Evolutionary conservation across 1,140 invertebrate genomes (phyloP).

Genomic region (Drosophila nigrodunni): DNA sequence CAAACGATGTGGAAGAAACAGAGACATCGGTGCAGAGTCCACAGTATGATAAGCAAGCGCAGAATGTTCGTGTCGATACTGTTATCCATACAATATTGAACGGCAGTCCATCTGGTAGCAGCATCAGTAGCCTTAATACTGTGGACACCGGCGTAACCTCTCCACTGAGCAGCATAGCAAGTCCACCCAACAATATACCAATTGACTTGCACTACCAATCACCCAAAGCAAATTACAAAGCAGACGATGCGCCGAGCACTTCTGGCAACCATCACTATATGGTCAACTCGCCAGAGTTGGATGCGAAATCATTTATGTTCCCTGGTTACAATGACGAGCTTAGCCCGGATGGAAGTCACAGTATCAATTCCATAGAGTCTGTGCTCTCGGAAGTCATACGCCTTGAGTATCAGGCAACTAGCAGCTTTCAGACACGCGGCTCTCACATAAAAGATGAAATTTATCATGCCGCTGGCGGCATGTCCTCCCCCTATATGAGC

Average conservation of each 20-base stretch:
- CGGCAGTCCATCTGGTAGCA: slow-evolving; percentile 39
- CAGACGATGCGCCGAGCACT: slow-evolving; percentile 69
- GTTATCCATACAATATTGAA: slow-evolving; percentile 70
- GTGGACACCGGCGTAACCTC: slow-evolving; percentile 42
- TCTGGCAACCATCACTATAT: slow-evolving; percentile 59
- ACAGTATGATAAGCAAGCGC: slow-evolving; percentile 28
- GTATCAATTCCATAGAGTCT: slow-evolving; percentile 90
- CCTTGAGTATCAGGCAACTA: slow-evolving; percentile 89
- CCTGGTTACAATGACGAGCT: slow-evolving; percentile 60
- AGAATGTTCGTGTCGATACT: slow-evolving; percentile 51
- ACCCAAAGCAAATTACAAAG: slow-evolving; percentile 32
- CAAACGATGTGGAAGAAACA: slow-evolving; percentile 24
- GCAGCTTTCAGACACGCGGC: slow-evolving; percentile 53
- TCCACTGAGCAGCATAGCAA: slow-evolving; percentile 45
- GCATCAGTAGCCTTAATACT: slow-evolving; percentile 23
- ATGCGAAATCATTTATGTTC: slow-evolving; percentile 66
- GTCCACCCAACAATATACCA: slow-evolving; percentile 40
- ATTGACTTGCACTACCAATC: slow-evolving; percentile 69
- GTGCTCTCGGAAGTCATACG: slow-evolving; percentile 93
- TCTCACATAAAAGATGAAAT: slow-evolving; percentile 83
- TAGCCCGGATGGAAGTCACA: slow-evolving; percentile 59
- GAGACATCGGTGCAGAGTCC: slow-evolving; percentile 4
- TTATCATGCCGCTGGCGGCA: slow-evolving; percentile 40
- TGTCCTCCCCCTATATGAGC: slow-evolving; percentile 41
- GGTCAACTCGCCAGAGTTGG: slow-evolving; percentile 66